Conservation (phyloP, 1,140 invertebrate species). For the Neocloeon triangulifer region DNA sequence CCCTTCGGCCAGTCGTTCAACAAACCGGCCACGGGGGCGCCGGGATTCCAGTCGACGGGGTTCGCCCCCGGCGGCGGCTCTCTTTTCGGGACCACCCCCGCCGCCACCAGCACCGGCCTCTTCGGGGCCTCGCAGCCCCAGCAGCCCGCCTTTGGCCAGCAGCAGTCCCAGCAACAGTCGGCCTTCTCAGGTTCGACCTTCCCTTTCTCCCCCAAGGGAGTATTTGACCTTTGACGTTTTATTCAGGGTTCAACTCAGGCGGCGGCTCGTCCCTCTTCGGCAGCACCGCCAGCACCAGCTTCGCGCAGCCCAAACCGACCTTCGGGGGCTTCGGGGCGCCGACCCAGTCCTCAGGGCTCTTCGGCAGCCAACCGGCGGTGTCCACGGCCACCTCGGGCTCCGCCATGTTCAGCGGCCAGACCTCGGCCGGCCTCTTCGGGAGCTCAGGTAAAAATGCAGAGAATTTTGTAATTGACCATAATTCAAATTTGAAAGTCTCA, state of each 20-base stretch:
- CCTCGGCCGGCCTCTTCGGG: too few relatives aligned
- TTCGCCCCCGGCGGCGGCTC: slow-evolving; percentile 26
- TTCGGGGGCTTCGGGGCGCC: slow-evolving; percentile 28
- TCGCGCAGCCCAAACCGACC: slow-evolving; percentile 33
- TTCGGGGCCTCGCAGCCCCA: slow-evolving; percentile 18
- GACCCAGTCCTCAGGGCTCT: slow-evolving; percentile 27
- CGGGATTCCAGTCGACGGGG: slow-evolving; percentile 22
- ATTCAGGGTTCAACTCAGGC: too few relatives aligned
- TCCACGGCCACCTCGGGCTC: neutral
- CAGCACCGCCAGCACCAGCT: slow-evolving; percentile 26
- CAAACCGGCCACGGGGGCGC: slow-evolving; percentile 22
- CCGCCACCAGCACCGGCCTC: slow-evolving; percentile 17
- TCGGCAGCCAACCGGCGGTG: slow-evolving; percentile 24
- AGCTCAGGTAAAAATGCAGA: too few relatives aligned
- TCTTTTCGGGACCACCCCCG: slow-evolving; percentile 32
- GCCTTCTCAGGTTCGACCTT: slow-evolving; percentile 12
- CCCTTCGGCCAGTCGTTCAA: slow-evolving; percentile 26
- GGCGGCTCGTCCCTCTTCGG: too few relatives aligned
- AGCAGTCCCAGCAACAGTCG: slow-evolving; percentile 10
- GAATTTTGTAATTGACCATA: neutral
- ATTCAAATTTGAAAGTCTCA: too few relatives aligned
- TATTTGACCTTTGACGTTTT: neutral
- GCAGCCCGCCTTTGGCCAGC: slow-evolving; percentile 16
- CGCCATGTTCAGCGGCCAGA: neutral
- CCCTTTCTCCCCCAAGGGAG: slow-evolving; percentile 2